phyloP scores from a whole-genome alignment of 2,113 vertebrate genomes.

The Seriola dumerili region DNA sequence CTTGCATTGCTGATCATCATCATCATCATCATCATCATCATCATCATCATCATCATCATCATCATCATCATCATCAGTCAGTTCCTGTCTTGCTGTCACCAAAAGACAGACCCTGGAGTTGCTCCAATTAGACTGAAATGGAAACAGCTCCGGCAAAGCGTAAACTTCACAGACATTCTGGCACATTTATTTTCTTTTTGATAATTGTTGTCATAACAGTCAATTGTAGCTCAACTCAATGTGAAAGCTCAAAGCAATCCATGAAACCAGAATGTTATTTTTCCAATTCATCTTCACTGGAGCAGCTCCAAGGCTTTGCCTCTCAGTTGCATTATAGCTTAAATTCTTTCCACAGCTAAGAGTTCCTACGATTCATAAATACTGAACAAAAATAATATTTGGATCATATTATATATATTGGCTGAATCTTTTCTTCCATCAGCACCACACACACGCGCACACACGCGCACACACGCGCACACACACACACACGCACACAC shows the following conservation, averaged over 20 bases:
- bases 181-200: slow-evolving; percentile 33
- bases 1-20: background rate
- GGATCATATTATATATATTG: slow-evolving; percentile 3
- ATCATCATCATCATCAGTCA: slow-evolving; percentile 4
- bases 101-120: slow-evolving; percentile 20
- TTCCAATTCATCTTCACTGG: slow-evolving; percentile 14
- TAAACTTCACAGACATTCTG: slow-evolving; percentile 10
- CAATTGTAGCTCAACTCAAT: slow-evolving; percentile 32
- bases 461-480: background rate
- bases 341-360: slow-evolving; percentile 2
- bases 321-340: slow-evolving; percentile 18
- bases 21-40: background rate
- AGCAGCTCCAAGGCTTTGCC: slow-evolving; percentile 27
- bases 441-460: background rate
- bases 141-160: slow-evolving; percentile 23
- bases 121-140: slow-evolving; percentile 20
- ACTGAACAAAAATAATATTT: slow-evolving; percentile 13
- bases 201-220: slow-evolving; percentile 34
- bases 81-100: slow-evolving; percentile 6
- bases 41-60: background rate
- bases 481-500: background rate
- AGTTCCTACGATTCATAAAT: slow-evolving; percentile 12
- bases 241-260: slow-evolving; percentile 17
- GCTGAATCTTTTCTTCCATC: slow-evolving; percentile 20
- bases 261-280: background rate